Evolutionary conservation across 1,140 invertebrate species (phyloP).

Genomic region (Microplitis mediator): DNA sequence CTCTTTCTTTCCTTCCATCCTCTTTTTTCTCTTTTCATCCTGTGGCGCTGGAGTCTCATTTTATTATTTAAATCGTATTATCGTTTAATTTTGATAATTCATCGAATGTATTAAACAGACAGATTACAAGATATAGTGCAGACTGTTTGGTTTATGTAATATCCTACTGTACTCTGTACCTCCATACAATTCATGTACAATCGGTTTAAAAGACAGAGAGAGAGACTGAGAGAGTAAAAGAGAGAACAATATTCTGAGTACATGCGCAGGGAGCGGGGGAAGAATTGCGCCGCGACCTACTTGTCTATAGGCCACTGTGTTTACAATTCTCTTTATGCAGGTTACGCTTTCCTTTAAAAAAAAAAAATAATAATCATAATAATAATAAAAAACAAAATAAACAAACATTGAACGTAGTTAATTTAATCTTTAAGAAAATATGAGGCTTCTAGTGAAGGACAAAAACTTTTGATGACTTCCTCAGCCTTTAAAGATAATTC

Average conservation of each 20-base stretch:
- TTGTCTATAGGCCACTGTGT: conserved; percentile 55
- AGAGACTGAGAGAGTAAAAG: too few species aligned
- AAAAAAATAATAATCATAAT: not conserved
- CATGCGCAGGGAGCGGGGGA: conserved; percentile 22
- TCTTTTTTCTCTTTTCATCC: too few species aligned
- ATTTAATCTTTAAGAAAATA: not conserved
- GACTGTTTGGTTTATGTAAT: conserved; percentile 27
- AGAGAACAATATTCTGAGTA: conserved; percentile 4
- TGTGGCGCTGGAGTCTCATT: too few species aligned
- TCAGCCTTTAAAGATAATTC: too few species aligned
- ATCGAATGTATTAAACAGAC: not conserved
- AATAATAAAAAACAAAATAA: not conserved
- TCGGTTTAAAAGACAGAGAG: not conserved
- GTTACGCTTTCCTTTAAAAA: conserved; percentile 12
- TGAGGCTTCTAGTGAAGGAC: too few species aligned
- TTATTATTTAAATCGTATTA: too few species aligned
- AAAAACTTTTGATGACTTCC: too few species aligned
- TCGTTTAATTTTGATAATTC: not conserved
- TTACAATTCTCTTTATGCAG: conserved; percentile 45
- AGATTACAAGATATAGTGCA: conserved; percentile 16
- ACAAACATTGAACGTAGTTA: not conserved
- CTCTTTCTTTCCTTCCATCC: too few species aligned
- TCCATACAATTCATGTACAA: not conserved
- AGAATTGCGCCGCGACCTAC: conserved; percentile 57
- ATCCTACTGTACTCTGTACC: not conserved